These are phyloP conservation scores for Ethmia dodecea DNA, from an alignment of 2,888 invertebrate species.

Conservation along the genomic window DNA sequence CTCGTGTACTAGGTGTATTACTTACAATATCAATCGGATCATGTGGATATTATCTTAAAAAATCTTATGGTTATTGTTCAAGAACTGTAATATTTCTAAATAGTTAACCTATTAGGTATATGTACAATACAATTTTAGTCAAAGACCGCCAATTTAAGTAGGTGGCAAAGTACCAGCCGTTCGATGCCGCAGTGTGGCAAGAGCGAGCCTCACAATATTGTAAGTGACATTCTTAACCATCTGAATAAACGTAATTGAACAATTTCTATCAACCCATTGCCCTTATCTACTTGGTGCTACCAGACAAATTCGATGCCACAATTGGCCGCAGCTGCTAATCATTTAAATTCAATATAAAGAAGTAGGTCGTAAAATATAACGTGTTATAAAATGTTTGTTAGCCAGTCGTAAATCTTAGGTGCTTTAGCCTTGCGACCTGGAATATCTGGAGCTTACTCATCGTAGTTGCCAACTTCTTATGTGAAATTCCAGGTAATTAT, in stretches of 20 bases:
- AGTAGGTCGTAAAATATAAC: constrained; percentile 22
- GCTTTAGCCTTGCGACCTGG: constrained; percentile 2
- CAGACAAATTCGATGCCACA: constrained; percentile 37
- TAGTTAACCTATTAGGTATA: no score
- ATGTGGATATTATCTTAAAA: no score
- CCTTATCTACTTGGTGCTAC: constrained; percentile 51
- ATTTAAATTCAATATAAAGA: constrained; percentile 43
- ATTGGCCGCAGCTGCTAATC: constrained; percentile 54
- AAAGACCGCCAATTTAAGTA: constrained; percentile 6
- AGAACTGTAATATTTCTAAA: no score
- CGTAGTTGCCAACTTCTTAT: constrained; percentile 2
- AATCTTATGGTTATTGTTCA: no score
- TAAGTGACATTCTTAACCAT: constrained; percentile 70
- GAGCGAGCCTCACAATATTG: constrained; percentile 50
- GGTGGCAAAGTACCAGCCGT: no score
- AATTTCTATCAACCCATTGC: constrained; percentile 70
- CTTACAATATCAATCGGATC: no score
- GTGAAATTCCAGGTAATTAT: constrained; percentile 12
- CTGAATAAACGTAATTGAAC: constrained; percentile 72
- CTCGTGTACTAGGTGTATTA: no score
- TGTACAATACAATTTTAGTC: not conserved
- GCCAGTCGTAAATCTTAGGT: not conserved
- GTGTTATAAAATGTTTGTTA: not conserved
- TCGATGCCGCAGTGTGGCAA: constrained; percentile 44
- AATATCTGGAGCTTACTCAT: constrained; percentile 8